Base-by-base conservation (phyloP, 2,113 vertebrate genomes). In the Gymnobelideus leadbeateri region DNA sequence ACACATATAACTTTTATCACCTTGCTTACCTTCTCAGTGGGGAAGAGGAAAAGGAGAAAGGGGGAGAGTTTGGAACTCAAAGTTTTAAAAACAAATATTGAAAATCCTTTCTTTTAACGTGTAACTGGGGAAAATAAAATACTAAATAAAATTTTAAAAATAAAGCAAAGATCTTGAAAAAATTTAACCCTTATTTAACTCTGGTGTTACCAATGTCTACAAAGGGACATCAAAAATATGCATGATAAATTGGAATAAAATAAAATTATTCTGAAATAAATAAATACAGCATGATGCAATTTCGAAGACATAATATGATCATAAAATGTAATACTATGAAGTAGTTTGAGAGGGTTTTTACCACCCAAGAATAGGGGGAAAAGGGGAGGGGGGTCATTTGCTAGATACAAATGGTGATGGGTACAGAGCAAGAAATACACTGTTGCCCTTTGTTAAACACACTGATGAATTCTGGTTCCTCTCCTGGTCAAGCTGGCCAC, bases 161-260 rank as follows among this genome's bases (percentile, higher is more conserved):
- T 52, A 52, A 52, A 52, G 16, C 19, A 52, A 21, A 8, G 23
- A 92, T 46, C 37, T 94, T 92, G 61, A 92, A n/a, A 96, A 94
- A 68, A 93, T 84, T 92, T 89, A 91, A 55, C 43, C 11, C 19
- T 92, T 93, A 84, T 92, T 55, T n/a, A 97, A 93, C 54, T 47
- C 10, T 53, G 19, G 49, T 96, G 21, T 89, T 91, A 89, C 55
- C 46, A 89, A 96, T 50, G 49, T 89, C 52, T 91, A 25, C 16
- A 5, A 57, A 93, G 28, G 91, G 95, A 93, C 51, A 50, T 47
- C n/a, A 96, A 94, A 96, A 47, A 94, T 91, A 19, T 89, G 43
- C n/a, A 31, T 94, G 90, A 31, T 94, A 96, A 96, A 93, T 51
- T 95, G 77, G 61, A 92, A 95, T 97, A 52, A 97, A 90, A 10